Evolutionary conservation across 2,888 invertebrate genomes (phyloP).

Genomic region (Perdita meconis): DNA sequence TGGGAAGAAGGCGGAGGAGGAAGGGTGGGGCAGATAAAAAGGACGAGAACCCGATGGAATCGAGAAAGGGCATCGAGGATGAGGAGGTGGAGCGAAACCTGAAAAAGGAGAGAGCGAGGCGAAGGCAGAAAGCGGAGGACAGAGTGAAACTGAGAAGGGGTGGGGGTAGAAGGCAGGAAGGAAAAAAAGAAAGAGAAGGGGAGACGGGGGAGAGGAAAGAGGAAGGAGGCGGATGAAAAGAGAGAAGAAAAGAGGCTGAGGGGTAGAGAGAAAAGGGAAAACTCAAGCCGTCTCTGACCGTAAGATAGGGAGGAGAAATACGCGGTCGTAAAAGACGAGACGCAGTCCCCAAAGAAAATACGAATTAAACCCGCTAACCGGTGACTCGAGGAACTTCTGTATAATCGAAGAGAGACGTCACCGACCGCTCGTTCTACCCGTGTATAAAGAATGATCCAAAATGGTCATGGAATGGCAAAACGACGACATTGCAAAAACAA

Average conservation of each 20-base stretch:
- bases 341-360: constrained; percentile 81
- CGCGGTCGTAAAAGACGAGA: constrained; percentile 81
- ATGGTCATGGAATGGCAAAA: neutral
- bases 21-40: constrained; percentile 39
- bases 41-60: constrained; percentile 43
- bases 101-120: neutral
- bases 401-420: constrained; percentile 60
- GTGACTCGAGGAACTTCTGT: constrained; percentile 72
- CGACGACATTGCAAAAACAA: neutral
- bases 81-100: constrained; percentile 55
- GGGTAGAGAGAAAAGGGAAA: constrained; percentile 64
- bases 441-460: neutral
- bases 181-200: constrained; percentile 37
- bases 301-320: constrained; percentile 76
- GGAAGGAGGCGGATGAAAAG: constrained; percentile 41
- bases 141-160: neutral
- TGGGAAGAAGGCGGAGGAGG: too few relatives aligned
- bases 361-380: constrained; percentile 80
- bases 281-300: constrained; percentile 72
- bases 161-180: constrained; percentile 27
- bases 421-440: neutral
- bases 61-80: constrained; percentile 53
- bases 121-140: too few relatives aligned
- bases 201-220: constrained; percentile 50
- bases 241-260: constrained; percentile 57